Conservation (phyloP, 1,140 invertebrate genomes). For the Aphelinus certus region DNA sequence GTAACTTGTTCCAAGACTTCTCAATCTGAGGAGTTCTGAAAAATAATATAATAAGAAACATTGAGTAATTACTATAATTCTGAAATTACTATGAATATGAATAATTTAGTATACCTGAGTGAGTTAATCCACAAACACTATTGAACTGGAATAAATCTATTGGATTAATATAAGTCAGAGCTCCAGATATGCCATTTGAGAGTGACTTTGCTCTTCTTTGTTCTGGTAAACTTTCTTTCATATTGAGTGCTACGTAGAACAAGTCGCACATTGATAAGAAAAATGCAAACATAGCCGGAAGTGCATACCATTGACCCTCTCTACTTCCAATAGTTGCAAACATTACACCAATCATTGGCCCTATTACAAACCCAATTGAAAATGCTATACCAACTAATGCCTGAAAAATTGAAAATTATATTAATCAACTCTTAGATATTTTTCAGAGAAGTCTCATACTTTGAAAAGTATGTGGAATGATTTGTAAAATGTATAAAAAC, state of each 20-base stretch:
- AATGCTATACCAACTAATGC: conserved; percentile 97
- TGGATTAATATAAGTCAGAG: conserved; percentile 79
- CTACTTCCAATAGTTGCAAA: conserved; percentile 77
- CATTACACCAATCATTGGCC: conserved; percentile 92
- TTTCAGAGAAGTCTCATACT: no score
- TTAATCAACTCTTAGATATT: not conserved
- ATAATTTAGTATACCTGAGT: conserved; percentile 42
- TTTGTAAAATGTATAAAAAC: no score
- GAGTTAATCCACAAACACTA: conserved; percentile 51
- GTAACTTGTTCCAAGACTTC: conserved; percentile 84
- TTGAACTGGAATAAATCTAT: conserved; percentile 71
- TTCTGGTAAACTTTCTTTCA: conserved; percentile 88
- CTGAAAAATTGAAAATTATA: conserved; percentile 67
- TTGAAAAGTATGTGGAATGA: not conserved
- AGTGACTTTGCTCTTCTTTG: conserved; percentile 75
- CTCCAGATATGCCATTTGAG: conserved; percentile 74
- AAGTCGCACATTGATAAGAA: conserved; percentile 82
- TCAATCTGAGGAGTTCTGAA: conserved; percentile 74
- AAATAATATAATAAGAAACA: conserved; percentile 24
- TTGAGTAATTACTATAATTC: not conserved
- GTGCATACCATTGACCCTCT: conserved; percentile 78
- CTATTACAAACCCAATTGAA: conserved; percentile 95
- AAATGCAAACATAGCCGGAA: conserved; percentile 89
- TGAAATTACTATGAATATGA: not conserved
- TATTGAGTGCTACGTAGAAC: conserved; percentile 76